Evolutionary conservation across 2,888 invertebrate genomes (phyloP), one percentile per base, ranked within the genome.

Genomic region (Belgica antarctica): DNA sequence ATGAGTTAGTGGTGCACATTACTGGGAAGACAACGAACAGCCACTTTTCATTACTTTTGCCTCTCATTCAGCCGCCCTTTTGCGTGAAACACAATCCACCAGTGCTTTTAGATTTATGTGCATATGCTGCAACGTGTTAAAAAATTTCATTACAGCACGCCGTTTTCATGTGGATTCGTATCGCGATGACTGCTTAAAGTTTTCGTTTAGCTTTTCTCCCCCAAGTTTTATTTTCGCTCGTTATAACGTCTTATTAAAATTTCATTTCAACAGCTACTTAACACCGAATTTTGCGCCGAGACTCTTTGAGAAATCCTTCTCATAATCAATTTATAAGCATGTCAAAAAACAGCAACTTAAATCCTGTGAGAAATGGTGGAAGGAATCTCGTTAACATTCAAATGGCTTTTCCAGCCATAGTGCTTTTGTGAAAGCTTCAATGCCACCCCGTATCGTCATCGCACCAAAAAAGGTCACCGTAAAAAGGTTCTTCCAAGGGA

Each of bases 11-110:
- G n/a, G n/a, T n/a, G n/a, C n/a, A n/a, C n/a, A n/a, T n/a, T n/a
- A n/a, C n/a, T n/a, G n/a, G n/a, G n/a, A n/a, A n/a, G n/a, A n/a
- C 31, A 7, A 41, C 4, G 15, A 4, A 3, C 41, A 41, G 41
- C 34, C 34, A 31, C 41, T 41, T 41, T 41, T 41, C 52, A 52
- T 52, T 52, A 52, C 52, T 5, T 41, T 41, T 41, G 2, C 22
- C 5, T 52, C 19, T 4, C 3, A 12, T 52, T 52, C 52, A 41
- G 46, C 15, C 46, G 46, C 15, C 15, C 4, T 46, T 15, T 31
- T 12, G 34, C 12, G 12, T 31, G 34, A 12, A 8, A 12, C 5
- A 31, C 34, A 31, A 4, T 46, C 7, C 15, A n/a, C 46, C 10
- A 10, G 15, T 15, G 8, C 12, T 46, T 15, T n/a, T 10, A 22